Base-by-base conservation (phyloP, 2,113 vertebrate species). In the Noctilio leporinus region DNA sequence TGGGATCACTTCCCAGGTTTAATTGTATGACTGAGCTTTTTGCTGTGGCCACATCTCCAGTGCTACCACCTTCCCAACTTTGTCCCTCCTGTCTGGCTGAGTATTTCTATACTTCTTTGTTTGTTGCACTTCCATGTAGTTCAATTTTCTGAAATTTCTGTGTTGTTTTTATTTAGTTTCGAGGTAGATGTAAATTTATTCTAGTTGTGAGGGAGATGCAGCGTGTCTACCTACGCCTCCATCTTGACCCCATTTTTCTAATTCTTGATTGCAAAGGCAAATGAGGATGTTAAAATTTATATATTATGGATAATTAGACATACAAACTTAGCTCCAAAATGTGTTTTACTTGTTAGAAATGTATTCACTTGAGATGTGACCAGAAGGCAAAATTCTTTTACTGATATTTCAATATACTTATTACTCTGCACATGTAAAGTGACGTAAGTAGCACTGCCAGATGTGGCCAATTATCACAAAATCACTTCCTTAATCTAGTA, bases 221-320 rank as follows among this genome's bases (percentile, higher is more conserved):
- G n/a, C n/a, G n/a, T n/a, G n/a, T n/a, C n/a, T n/a, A n/a, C n/a
- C n/a, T n/a, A n/a, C n/a, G n/a, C n/a, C n/a, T n/a, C n/a, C n/a
- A n/a, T n/a, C n/a, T n/a, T n/a, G n/a, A n/a, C n/a, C n/a, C n/a
- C 30, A 84, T 84, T 97, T 95, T 91, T 69, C 38, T 59, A 65
- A 78, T 96, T 76, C 70, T 33, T 97, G 89, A 97, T 95, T 97
- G 89, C 95, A 96, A 97, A 97, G 91, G 40, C 92, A 96, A 93
- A 93, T 95, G 95, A 81, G n/a, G 81, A 97, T 28, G 24, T 35
- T 86, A 97, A 95, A 75, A 92, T 33, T 94, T 38, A 77, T 47
- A 85, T 93, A 57, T 94, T 90, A 72, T 89, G 35, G 78, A 51
- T 96, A 95, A 92, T 30, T n/a, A 97, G 35, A 62, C 80, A 95